Evolutionary conservation across 2,888 invertebrate genomes (phyloP).

Genomic region (Argyra leucocephala): DNA sequence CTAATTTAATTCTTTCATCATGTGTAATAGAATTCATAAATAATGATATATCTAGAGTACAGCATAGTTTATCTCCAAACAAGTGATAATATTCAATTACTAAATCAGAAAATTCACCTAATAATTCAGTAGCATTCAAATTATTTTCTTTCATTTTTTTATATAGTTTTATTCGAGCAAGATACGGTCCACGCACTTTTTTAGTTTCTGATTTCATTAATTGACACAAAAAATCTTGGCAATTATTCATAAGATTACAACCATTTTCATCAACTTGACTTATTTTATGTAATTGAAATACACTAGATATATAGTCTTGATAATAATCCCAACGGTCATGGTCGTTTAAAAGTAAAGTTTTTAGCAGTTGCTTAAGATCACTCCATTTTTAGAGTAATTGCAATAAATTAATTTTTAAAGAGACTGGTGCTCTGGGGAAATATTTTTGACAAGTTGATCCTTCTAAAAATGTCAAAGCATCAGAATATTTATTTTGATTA

Average conservation of each 20-base stretch:
- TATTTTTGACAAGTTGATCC: slow-evolving; percentile 61
- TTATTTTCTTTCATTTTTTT: slow-evolving; percentile 50
- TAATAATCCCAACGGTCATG: slow-evolving; percentile 67
- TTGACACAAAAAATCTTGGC: slow-evolving; percentile 38
- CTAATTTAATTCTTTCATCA: slow-evolving; percentile 50
- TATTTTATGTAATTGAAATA: slow-evolving; percentile 51
- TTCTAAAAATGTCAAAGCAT: slow-evolving; percentile 71
- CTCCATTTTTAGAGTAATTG: slow-evolving; percentile 65
- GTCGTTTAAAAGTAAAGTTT: slow-evolving; percentile 62
- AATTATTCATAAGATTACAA: slow-evolving; percentile 29
- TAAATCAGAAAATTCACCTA: slow-evolving; percentile 58
- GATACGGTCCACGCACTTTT: slow-evolving; percentile 65
- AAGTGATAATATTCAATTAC: slow-evolving; percentile 65
- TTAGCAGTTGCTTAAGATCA: slow-evolving; percentile 63
- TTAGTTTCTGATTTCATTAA: slow-evolving; percentile 48
- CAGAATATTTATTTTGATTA: slow-evolving; percentile 68
- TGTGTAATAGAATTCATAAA: slow-evolving; percentile 57
- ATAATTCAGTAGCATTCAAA: slow-evolving; percentile 46
- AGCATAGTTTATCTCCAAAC: slow-evolving; percentile 81
- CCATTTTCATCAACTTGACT: slow-evolving; percentile 23
- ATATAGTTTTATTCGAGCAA: slow-evolving; percentile 72
- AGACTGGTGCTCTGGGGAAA: slow-evolving; percentile 57
- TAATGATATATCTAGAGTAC: slow-evolving; percentile 69
- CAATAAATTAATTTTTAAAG: slow-evolving; percentile 64
- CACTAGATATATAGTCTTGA: slow-evolving; percentile 61